A percentile compares a stretch with the other conserved stretches of the same genome.
Conservation (phyloP, 2,113 vertebrate species). For the Neolamprologus variostigma region DNA sequence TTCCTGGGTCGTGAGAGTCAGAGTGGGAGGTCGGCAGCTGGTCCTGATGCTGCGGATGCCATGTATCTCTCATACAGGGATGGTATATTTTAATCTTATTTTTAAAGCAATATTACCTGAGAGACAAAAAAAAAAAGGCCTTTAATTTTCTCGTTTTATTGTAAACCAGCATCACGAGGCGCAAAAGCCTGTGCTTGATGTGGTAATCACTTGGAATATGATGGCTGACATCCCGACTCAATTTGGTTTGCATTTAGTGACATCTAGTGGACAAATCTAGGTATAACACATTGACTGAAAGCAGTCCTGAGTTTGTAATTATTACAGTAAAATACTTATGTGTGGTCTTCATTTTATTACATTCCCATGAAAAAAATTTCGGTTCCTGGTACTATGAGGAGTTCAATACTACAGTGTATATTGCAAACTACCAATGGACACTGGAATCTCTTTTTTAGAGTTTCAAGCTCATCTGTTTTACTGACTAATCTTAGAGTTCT, state of each 20-base stretch:
- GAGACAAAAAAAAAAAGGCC: neutral
- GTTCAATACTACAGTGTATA: neutral
- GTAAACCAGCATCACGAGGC: neutral
- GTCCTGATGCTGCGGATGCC: slow-evolving; percentile 4
- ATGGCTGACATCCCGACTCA: neutral
- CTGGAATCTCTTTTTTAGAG: neutral
- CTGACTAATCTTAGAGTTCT: neutral
- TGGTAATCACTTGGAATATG: neutral
- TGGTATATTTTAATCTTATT: neutral
- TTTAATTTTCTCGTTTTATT: neutral
- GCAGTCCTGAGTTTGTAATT: neutral
- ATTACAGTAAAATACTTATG: neutral
- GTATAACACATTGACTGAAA: neutral
- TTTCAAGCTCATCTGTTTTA: neutral
- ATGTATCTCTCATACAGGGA: neutral
- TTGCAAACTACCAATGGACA: neutral
- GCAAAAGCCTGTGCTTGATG: too few species aligned
- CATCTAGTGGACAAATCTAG: slow-evolving; percentile 30
- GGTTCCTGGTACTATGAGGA: neutral
- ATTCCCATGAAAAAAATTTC: neutral
- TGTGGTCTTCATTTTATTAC: neutral
- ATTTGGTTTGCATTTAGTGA: neutral
- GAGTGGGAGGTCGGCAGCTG: slow-evolving; percentile 5
- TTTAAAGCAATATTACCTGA: neutral
- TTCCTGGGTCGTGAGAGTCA: neutral